Evolutionary conservation across 2,888 invertebrate genomes (phyloP).

Genomic region (Drosophila villosipedis): DNA sequence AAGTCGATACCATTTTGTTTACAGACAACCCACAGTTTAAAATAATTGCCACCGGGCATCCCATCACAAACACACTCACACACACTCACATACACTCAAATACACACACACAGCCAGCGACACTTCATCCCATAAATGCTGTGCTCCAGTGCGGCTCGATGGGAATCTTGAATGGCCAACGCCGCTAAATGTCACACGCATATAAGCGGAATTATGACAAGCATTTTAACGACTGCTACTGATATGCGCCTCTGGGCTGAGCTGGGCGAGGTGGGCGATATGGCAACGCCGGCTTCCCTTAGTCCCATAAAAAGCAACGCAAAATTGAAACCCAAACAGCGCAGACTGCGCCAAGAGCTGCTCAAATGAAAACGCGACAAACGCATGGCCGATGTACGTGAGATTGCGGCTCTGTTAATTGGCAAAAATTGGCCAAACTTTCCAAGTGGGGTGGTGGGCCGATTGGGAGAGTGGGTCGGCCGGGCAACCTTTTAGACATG

Average conservation of each 20-base stretch:
- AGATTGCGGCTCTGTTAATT: conserved; percentile 76
- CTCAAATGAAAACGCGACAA: conserved; percentile 54
- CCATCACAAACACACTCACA: neutral
- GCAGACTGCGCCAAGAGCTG: conserved; percentile 22
- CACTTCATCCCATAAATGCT: conserved; percentile 36
- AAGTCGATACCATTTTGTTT: conserved; percentile 42
- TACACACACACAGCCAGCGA: neutral
- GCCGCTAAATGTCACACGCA: conserved; percentile 79
- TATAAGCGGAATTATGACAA: conserved; percentile 81
- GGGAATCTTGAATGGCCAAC: conserved; percentile 58
- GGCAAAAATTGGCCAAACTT: conserved; percentile 75
- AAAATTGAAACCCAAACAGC: conserved; percentile 69
- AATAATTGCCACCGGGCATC: conserved; percentile 69
- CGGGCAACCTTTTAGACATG: conserved; percentile 23
- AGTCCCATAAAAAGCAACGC: conserved; percentile 66
- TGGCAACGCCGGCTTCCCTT: conserved; percentile 53
- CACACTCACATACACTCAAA: neutral
- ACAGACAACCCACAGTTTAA: conserved; percentile 69
- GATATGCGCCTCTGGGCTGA: conserved; percentile 42
- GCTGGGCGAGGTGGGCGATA: conserved; percentile 37
- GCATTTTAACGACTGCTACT: conserved; percentile 80
- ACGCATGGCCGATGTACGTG: conserved; percentile 80
- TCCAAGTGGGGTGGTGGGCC: neutral
- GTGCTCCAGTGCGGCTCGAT: conserved; percentile 48
- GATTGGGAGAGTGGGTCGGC: neutral